These are phyloP conservation scores for Anaspis maculata DNA, from an alignment of 2,888 invertebrate species.

Conservation along the genomic window DNA sequence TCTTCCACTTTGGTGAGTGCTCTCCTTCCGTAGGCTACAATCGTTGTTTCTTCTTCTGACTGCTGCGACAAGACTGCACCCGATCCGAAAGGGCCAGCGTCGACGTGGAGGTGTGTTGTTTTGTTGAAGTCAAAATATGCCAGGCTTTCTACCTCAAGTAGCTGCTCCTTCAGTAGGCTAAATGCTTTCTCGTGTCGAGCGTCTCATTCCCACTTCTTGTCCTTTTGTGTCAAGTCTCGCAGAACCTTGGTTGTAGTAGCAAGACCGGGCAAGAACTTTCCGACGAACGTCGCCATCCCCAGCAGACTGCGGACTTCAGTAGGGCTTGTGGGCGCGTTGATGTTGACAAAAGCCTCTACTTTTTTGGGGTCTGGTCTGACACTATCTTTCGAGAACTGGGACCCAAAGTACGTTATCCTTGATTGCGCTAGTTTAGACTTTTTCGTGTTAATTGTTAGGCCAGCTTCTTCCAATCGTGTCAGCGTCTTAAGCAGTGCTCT, in stretches of 20 bases:
- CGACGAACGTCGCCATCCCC: slow-evolving; percentile 12
- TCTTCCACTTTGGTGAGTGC: too few relatives aligned
- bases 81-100: slow-evolving; percentile 9
- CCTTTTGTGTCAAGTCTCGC: slow-evolving; percentile 6
- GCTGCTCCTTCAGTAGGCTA: slow-evolving; percentile 5
- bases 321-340: slow-evolving; percentile 3
- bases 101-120: slow-evolving; percentile 9
- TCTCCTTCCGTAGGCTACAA: slow-evolving; percentile 6
- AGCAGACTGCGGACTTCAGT: slow-evolving; percentile 9
- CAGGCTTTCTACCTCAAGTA: slow-evolving; percentile 4
- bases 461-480: slow-evolving; percentile 17
- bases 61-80: slow-evolving; percentile 8
- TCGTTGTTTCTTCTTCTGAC: slow-evolving; percentile 1
- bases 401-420: slow-evolving; percentile 25
- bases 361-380: slow-evolving; percentile 25
- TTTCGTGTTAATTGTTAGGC: slow-evolving; percentile 23
- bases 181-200: slow-evolving; percentile 5
- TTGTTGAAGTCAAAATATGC: slow-evolving; percentile 10
- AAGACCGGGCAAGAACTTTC: slow-evolving; percentile 12
- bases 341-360: slow-evolving; percentile 17
- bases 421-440: slow-evolving; percentile 26
- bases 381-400: slow-evolving; percentile 21
- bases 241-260: slow-evolving; percentile 5
- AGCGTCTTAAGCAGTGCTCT: slow-evolving; percentile 21
- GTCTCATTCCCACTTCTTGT: slow-evolving; percentile 45